A percentile compares a stretch with the other conserved stretches of the same genome.
Evolutionary conservation across 2,113 vertebrate species (phyloP).

Genomic region (Turnix velox): DNA sequence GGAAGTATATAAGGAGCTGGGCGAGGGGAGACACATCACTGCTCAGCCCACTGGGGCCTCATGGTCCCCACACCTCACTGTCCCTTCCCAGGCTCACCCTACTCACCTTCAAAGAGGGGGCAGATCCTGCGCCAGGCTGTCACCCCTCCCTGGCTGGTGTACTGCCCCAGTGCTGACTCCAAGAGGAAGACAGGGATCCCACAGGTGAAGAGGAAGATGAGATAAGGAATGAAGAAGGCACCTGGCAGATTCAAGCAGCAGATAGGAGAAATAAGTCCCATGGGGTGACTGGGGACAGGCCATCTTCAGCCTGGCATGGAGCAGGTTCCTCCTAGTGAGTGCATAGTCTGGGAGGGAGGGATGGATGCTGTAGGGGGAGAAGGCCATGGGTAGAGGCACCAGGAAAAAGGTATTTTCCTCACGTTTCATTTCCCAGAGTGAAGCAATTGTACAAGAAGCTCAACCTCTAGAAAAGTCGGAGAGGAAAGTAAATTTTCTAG

Average conservation of each 20-base stretch:
- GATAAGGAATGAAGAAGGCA: conserved; percentile 94
- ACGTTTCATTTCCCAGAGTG: background rate
- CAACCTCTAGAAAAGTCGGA: background rate
- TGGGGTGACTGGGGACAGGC: background rate
- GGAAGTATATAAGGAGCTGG: background rate
- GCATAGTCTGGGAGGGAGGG: background rate
- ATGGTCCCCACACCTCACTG: accelerated
- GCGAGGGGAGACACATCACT: background rate
- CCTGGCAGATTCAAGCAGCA: conserved; percentile 67
- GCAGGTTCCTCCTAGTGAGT: background rate
- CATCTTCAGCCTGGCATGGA: background rate
- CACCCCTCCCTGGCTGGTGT: conserved; percentile 87
- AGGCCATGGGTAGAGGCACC: background rate
- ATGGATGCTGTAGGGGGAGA: accelerated
- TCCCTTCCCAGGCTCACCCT: background rate
- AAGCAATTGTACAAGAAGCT: background rate
- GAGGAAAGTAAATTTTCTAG: background rate
- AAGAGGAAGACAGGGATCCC: conserved; percentile 90
- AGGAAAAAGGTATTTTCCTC: background rate
- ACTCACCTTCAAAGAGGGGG: conserved; percentile 90
- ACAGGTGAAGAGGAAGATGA: conserved; percentile 93
- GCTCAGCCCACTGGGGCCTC: accelerated
- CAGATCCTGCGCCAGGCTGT: conserved; percentile 92
- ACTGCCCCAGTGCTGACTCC: conserved; percentile 90
- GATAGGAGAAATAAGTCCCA: background rate